Evolutionary conservation across 1,140 invertebrate genomes (phyloP), one percentile per base, ranked within the genome.

Genomic region (Megalopta genalis): DNA sequence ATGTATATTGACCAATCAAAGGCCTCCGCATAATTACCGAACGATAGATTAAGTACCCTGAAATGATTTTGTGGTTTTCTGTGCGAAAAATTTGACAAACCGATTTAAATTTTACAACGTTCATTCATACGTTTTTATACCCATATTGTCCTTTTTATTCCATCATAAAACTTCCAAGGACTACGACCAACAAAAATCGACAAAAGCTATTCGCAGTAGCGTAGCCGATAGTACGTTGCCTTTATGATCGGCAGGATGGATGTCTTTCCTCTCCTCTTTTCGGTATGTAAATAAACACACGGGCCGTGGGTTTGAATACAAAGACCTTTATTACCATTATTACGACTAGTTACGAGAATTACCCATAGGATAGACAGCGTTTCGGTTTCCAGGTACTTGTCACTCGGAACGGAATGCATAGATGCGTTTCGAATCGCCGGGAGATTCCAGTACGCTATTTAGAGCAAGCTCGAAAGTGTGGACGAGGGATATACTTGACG

Each of bases 391-490:
- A 81, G 82, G 83, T 82, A 84, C 83, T 80, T 84, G 82, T 85
- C 83, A 81, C 82, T 85, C 82, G 78, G 77, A 85, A 85, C 82
- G 82, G 82, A 82, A 79, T 73, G 84, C 75, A 75, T 86, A 69
- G 75, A 85, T 75, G 84, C 80, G 67, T 85, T 86, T 85, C 74
- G 66, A 86, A 86, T 86, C 66, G 65, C 21, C 23, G 67, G 68
- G 64, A 77, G 75, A 85, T 82, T 85, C 84, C 84, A 82, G 80
- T 59, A 60, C 70, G 80, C 75, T 86, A 85, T 86, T 86, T 86
- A 85, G 84, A 85, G 83, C 83, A 65, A 42, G 59, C 83, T 74
- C 78, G 81, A 85, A 85, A 85, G 83, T 42, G 77, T 62, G 62
- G 75, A 69, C 66, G 66, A 68, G 52, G 52, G 72, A 82, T 82